Evolutionary conservation across 2,113 vertebrate species (phyloP).

Genomic region (Electrona antarctica): DNA sequence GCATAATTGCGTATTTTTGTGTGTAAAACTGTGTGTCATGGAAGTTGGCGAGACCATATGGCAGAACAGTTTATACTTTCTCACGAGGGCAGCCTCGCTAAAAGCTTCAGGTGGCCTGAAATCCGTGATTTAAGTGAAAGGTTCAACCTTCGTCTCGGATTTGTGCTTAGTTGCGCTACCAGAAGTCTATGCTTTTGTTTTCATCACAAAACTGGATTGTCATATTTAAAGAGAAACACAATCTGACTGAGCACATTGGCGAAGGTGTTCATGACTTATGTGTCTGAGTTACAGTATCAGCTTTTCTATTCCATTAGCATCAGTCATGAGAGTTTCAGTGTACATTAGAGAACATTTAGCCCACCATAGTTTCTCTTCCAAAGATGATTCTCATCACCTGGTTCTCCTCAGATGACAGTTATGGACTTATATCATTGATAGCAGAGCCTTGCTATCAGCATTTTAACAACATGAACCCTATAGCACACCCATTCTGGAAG

Average conservation of each 20-base stretch:
- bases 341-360: slow-evolving; percentile 13
- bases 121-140: slow-evolving; percentile 19
- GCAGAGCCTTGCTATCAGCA: neutral
- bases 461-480: neutral
- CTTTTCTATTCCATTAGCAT: slow-evolving; percentile 28
- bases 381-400: slow-evolving; percentile 41
- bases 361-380: neutral
- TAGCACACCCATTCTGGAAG: no score
- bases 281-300: slow-evolving; percentile 18
- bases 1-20: neutral
- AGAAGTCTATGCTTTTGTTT: neutral
- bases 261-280: slow-evolving; percentile 21
- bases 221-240: neutral
- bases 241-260: neutral
- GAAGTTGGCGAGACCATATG: slow-evolving; percentile 52
- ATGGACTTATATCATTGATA: slow-evolving; percentile 24
- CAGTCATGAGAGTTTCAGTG: slow-evolving; percentile 21
- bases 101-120: slow-evolving; percentile 39
- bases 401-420: slow-evolving; percentile 38
- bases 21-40: slow-evolving; percentile 35
- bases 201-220: slow-evolving; percentile 7
- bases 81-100: slow-evolving; percentile 28
- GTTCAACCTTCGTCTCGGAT: slow-evolving; percentile 10
- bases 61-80: slow-evolving; percentile 48
- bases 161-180: slow-evolving; percentile 4